These are phyloP conservation scores for Dimorphilus gyrociliatus DNA, from an alignment of 2,888 invertebrate genomes.

Conservation along the genomic window DNA sequence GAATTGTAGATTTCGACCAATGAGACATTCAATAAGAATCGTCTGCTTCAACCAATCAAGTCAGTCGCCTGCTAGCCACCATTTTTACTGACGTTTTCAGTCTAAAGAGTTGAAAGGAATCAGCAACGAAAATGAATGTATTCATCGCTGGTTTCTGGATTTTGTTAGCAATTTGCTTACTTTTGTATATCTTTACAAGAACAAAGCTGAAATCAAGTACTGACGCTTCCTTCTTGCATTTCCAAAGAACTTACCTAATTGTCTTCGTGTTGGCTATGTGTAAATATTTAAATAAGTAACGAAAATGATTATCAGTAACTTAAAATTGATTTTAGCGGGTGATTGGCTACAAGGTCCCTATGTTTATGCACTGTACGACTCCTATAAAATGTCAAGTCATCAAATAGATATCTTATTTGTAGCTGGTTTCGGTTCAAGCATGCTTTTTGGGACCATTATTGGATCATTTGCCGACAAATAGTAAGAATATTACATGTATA, in stretches of 20 bases:
- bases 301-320: neutral
- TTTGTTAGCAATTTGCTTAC: conserved; percentile 25
- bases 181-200: conserved; percentile 34
- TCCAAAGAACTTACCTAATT: conserved; percentile 39
- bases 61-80: too few species aligned
- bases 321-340: conserved; percentile 33
- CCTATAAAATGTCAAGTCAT: conserved; percentile 39
- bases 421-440: conserved; percentile 42
- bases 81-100: too few species aligned
- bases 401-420: conserved; percentile 42
- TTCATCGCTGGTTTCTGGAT: conserved; percentile 25
- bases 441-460: conserved; percentile 41
- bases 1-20: too few species aligned
- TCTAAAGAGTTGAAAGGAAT: too few species aligned
- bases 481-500: conserved; percentile 24
- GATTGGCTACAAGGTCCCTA: conserved; percentile 44
- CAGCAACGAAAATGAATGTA: conserved; percentile 18
- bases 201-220: conserved; percentile 20
- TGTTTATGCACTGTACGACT: conserved; percentile 42
- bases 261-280: conserved; percentile 41
- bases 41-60: too few species aligned
- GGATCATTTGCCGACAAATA: conserved; percentile 42
- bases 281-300: conserved; percentile 12
- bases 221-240: conserved; percentile 32
- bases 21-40: too few species aligned